Evolutionary conservation across 1,140 invertebrate genomes (phyloP).

Genomic region (Pinna nobilis): DNA sequence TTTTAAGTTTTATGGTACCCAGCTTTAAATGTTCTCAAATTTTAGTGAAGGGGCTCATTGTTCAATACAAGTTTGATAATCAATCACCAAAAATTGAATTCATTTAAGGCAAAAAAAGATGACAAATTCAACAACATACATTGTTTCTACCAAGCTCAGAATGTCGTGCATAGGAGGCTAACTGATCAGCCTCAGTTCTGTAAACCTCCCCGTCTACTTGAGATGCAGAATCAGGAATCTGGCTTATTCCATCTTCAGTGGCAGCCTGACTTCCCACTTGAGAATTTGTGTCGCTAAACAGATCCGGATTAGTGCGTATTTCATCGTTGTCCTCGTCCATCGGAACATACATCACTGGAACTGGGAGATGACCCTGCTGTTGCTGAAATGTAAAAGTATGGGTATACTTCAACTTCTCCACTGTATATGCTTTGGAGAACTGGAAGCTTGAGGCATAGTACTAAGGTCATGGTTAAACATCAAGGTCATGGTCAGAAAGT

Average conservation of each 20-base stretch:
- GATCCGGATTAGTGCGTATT: constrained; percentile 63
- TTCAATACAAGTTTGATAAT: too few species aligned
- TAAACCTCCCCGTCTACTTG: too few species aligned
- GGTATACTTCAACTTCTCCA: background rate
- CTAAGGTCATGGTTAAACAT: background rate
- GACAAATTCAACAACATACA: too few species aligned
- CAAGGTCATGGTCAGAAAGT: background rate
- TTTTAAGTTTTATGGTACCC: too few species aligned
- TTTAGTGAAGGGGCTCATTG: too few species aligned
- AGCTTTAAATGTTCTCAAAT: too few species aligned
- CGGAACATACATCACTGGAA: constrained; percentile 59
- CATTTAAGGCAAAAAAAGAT: too few species aligned
- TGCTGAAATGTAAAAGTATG: constrained; percentile 8
- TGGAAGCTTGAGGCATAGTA: background rate
- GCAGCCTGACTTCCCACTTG: constrained; percentile 46
- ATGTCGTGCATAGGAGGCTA: too few species aligned
- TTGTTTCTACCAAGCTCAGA: too few species aligned
- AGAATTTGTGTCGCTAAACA: constrained; percentile 67
- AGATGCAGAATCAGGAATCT: constrained; percentile 54
- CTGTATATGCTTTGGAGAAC: background rate
- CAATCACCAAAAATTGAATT: too few species aligned
- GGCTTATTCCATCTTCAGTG: constrained; percentile 46
- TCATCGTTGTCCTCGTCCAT: constrained; percentile 54
- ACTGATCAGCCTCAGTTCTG: too few species aligned
- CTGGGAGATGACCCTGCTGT: constrained; percentile 42